These are phyloP conservation scores for Paramisgurnus dabryanus DNA, from an alignment of 2,113 vertebrate genomes.

Conservation along the genomic window DNA sequence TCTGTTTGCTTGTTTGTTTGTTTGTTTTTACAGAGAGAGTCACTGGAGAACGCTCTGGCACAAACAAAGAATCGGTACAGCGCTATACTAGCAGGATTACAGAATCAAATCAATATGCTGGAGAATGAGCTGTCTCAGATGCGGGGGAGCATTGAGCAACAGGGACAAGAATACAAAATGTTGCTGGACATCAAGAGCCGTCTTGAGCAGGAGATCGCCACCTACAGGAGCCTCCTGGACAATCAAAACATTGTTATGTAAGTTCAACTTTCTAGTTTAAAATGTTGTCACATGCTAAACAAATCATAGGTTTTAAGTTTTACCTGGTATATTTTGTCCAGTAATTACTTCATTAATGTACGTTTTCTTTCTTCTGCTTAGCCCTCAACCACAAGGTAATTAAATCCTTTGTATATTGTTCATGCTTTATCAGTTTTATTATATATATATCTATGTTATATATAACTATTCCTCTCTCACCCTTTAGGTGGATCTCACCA, in stretches of 20 bases:
- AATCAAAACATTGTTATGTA: slow-evolving; percentile 75
- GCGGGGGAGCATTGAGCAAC: slow-evolving; percentile 71
- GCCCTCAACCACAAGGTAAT: slow-evolving; percentile 60
- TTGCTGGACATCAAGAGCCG: slow-evolving; percentile 78
- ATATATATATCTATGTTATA: background rate
- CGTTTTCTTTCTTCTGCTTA: slow-evolving; percentile 42
- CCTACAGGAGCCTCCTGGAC: slow-evolving; percentile 77
- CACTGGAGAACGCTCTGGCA: slow-evolving; percentile 73
- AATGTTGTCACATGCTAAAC: too few relatives aligned
- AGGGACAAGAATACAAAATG: slow-evolving; percentile 73
- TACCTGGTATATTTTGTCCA: background rate
- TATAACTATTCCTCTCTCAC: background rate
- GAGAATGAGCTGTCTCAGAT: slow-evolving; percentile 70
- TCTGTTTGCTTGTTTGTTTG: background rate
- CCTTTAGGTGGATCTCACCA: slow-evolving; percentile 63
- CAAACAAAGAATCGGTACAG: slow-evolving; percentile 76
- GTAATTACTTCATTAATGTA: background rate
- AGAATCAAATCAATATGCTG: slow-evolving; percentile 75
- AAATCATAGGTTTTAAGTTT: too few relatives aligned
- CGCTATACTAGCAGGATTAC: slow-evolving; percentile 68
- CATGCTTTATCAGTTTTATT: background rate
- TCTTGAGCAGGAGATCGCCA: slow-evolving; percentile 78
- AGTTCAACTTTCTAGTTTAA: too few relatives aligned
- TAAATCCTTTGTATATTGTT: background rate
- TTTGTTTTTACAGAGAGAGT: slow-evolving; percentile 68